These are phyloP conservation scores for Lithophane socia DNA, from an alignment of 2,888 invertebrate genomes.

Conservation along the genomic window DNA sequence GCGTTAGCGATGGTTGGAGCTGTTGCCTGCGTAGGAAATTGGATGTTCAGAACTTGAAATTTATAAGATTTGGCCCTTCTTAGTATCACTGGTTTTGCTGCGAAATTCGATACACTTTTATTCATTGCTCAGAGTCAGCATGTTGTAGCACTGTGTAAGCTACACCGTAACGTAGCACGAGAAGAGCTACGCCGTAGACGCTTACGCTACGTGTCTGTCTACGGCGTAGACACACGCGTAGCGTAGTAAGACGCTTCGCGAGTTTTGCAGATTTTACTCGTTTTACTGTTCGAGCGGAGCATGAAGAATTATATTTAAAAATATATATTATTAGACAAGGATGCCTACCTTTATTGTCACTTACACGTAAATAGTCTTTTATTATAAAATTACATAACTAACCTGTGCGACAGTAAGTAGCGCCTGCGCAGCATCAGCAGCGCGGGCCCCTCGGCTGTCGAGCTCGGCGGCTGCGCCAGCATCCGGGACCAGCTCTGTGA, in stretches of 20 bases:
- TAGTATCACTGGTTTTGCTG: neutral
- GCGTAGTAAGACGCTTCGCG: neutral
- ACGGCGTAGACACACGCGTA: neutral
- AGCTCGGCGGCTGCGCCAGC: conserved; percentile 60
- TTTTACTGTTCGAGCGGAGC: neutral
- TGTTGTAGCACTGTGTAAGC: neutral
- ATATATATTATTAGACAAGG: neutral
- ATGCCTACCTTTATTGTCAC: neutral
- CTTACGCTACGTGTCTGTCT: neutral
- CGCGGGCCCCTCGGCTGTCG: conserved; percentile 64
- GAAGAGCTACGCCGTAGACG: neutral
- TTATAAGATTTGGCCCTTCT: neutral
- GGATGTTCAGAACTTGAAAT: neutral
- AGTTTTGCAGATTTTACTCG: neutral
- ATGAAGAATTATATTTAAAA: neutral
- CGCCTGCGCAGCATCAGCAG: conserved; percentile 70
- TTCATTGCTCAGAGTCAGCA: neutral
- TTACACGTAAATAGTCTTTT: no score
- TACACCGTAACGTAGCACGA: neutral
- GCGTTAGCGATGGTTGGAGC: conserved; percentile 65
- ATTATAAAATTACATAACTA: neutral
- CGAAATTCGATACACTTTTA: neutral
- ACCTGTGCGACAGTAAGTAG: conserved; percentile 70
- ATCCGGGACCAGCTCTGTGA: conserved; percentile 64
- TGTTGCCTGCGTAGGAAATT: conserved; percentile 64